phyloP scores from a whole-genome alignment of 2,888 invertebrate genomes.

The Drosophila lacicola region DNA sequence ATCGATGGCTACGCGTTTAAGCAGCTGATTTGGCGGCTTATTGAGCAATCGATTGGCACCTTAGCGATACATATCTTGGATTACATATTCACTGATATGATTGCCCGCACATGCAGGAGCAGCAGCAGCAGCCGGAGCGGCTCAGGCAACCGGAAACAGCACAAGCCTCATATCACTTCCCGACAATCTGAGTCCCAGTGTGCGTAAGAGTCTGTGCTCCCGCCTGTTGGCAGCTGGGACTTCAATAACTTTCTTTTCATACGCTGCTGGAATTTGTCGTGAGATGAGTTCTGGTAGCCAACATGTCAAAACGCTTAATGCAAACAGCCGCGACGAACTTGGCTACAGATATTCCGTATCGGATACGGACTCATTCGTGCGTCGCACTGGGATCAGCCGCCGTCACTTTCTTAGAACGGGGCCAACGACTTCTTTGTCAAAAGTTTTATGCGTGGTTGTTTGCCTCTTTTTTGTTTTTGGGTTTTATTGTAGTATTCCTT shows the following conservation, averaged over 20 bases:
- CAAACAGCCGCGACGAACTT: slow-evolving; percentile 50
- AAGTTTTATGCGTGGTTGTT: slow-evolving; percentile 78
- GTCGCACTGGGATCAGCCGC: slow-evolving; percentile 65
- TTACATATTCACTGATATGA: slow-evolving; percentile 69
- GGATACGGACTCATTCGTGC: slow-evolving; percentile 70
- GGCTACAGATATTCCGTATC: slow-evolving; percentile 52
- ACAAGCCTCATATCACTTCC: slow-evolving; percentile 46
- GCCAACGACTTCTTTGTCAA: slow-evolving; percentile 69
- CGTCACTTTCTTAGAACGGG: slow-evolving; percentile 14
- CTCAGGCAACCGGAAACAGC: slow-evolving; percentile 44
- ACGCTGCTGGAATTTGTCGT: slow-evolving; percentile 27
- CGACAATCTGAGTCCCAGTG: slow-evolving; percentile 57
- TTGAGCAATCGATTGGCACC: slow-evolving; percentile 75
- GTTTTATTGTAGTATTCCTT: not conserved
- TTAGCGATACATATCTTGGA: slow-evolving; percentile 62
- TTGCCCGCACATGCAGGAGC: slow-evolving; percentile 1
- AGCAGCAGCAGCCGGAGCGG: not conserved
- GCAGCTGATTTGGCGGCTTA: slow-evolving; percentile 51
- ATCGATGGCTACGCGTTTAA: slow-evolving; percentile 46
- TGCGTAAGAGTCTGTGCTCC: slow-evolving; percentile 5
- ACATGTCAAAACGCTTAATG: slow-evolving; percentile 79
- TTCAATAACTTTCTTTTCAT: slow-evolving; percentile 64
- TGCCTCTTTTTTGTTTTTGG: slow-evolving; percentile 35
- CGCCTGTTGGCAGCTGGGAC: slow-evolving; percentile 44
- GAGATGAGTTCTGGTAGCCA: slow-evolving; percentile 43